Evolutionary conservation across 2,113 vertebrate species (phyloP).

Genomic region (Malurus melanocephalus): DNA sequence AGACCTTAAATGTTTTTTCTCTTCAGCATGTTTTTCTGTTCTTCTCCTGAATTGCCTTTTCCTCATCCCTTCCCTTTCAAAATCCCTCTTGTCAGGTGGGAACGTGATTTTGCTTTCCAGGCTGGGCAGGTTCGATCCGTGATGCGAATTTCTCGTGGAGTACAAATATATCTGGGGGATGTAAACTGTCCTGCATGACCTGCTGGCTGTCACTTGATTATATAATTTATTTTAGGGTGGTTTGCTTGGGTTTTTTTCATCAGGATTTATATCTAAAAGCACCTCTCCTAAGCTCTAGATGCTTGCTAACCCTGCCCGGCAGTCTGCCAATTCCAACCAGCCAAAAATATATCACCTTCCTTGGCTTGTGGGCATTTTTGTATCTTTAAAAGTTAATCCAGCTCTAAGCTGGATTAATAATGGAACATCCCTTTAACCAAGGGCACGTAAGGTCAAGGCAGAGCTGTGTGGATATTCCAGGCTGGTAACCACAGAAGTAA

Average conservation of each 20-base stretch:
- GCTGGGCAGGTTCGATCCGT: neutral
- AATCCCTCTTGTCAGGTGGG: neutral
- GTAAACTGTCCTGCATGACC: neutral
- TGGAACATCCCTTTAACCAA: conserved; percentile 57
- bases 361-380: conserved; percentile 32
- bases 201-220: neutral
- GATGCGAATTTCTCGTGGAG: neutral
- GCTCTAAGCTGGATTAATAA: conserved; percentile 53
- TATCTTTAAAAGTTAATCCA: conserved; percentile 65
- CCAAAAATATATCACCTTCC: conserved; percentile 47
- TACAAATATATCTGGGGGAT: neutral
- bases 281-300: conserved; percentile 29
- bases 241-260: neutral
- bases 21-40: neutral
- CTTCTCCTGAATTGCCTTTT: neutral
- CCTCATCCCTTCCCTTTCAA: neutral
- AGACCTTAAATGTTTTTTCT: neutral
- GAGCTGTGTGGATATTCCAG: neutral
- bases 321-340: neutral
- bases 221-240: conserved; percentile 8
- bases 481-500: neutral
- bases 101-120: neutral
- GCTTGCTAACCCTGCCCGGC: neutral
- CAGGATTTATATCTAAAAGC: conserved; percentile 48
- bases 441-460: conserved; percentile 47